Evolutionary conservation across 1,140 invertebrate species (phyloP).

Genomic region (Riptortus pedestris): DNA sequence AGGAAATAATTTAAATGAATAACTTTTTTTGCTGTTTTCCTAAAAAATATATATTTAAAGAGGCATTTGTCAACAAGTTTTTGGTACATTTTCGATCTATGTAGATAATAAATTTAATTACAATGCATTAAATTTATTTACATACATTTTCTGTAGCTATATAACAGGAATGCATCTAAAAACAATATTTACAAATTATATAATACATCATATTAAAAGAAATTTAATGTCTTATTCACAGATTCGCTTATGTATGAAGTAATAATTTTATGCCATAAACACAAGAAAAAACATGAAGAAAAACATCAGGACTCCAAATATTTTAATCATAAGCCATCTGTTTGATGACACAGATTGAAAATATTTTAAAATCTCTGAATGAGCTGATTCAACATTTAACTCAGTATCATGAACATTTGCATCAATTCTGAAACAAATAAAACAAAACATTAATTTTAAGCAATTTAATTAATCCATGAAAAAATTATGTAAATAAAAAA

Average conservation of each 20-base stretch:
- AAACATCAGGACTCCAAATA: constrained; percentile 95
- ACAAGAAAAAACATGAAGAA: constrained; percentile 99
- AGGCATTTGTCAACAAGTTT: background rate
- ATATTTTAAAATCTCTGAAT: constrained; percentile 93
- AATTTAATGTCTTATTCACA: background rate
- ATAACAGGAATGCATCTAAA: background rate
- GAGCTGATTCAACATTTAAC: constrained; percentile 94
- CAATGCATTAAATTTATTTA: background rate
- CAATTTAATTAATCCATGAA: background rate
- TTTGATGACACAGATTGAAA: constrained; percentile 96
- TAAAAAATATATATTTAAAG: background rate
- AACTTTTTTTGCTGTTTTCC: too few relatives aligned
- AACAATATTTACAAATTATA: background rate
- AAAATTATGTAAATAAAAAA: background rate
- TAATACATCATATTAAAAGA: background rate
- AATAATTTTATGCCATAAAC: constrained; percentile 61
- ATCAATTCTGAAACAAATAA: constrained; percentile 67
- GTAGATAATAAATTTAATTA: too few relatives aligned
- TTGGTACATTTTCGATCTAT: background rate
- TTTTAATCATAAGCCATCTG: constrained; percentile 98
- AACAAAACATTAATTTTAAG: constrained; percentile 6
- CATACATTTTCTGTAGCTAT: background rate
- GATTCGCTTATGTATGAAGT: background rate
- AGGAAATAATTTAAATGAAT: too few relatives aligned
- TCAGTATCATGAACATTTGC: constrained; percentile 91